Conservation (phyloP, 1,140 invertebrate genomes). For the Pararge aegeria region DNA sequence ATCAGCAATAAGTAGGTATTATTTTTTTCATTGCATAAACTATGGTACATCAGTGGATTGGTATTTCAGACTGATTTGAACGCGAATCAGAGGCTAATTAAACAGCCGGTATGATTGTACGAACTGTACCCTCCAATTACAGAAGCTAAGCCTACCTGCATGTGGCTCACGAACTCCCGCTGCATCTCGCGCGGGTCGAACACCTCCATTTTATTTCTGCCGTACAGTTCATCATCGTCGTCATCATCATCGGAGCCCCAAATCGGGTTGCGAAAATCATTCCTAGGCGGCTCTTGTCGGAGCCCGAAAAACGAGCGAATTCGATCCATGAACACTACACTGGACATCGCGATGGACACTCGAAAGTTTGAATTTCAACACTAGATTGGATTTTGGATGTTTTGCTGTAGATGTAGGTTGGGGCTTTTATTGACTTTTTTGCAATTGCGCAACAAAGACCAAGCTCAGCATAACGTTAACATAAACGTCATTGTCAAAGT, state of each 20-base stretch:
- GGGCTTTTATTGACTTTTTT: slow-evolving; percentile 28
- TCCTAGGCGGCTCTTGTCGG: slow-evolving; percentile 51
- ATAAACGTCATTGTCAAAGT: background rate
- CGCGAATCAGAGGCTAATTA: too few species aligned
- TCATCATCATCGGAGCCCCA: slow-evolving; percentile 70
- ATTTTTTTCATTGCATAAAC: too few species aligned
- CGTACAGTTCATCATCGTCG: slow-evolving; percentile 63
- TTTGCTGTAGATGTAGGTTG: slow-evolving; percentile 3
- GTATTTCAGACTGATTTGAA: too few species aligned
- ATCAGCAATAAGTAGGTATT: too few species aligned
- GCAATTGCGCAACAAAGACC: slow-evolving; percentile 69
- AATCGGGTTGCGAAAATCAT: slow-evolving; percentile 72
- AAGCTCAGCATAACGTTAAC: too few species aligned
- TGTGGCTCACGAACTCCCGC: slow-evolving; percentile 51
- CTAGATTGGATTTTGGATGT: background rate
- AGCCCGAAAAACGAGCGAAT: slow-evolving; percentile 60
- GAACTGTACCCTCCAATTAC: too few species aligned
- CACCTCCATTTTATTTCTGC: slow-evolving; percentile 46
- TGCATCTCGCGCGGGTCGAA: slow-evolving; percentile 54
- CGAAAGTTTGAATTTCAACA: background rate
- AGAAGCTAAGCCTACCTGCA: slow-evolving; percentile 27
- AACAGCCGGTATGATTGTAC: too few species aligned
- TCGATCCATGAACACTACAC: slow-evolving; percentile 52
- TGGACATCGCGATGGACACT: slow-evolving; percentile 39
- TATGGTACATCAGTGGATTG: too few species aligned